Evolutionary conservation across 2,888 invertebrate genomes (phyloP).

Genomic region (Calameuta pallipes): DNA sequence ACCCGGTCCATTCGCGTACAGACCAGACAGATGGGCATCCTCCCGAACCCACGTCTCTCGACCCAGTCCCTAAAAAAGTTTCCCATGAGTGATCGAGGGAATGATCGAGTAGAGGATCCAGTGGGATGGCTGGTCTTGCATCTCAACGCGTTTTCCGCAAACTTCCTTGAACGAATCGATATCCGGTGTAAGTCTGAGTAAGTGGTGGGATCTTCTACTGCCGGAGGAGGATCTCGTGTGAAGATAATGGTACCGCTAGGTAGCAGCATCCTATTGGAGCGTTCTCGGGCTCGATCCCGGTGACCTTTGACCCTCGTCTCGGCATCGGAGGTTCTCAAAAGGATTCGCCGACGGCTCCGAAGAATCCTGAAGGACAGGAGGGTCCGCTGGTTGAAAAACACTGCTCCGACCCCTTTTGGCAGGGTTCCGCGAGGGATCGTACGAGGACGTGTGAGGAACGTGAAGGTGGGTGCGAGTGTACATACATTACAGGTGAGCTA

Average conservation of each 20-base stretch:
- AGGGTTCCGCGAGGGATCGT: conserved; percentile 35
- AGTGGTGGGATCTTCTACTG: background rate
- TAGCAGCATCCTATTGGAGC: background rate
- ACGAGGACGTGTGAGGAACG: conserved; percentile 34
- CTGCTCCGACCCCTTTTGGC: conserved; percentile 29
- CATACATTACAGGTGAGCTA: conserved; percentile 53
- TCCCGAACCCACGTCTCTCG: background rate
- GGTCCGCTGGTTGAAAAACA: conserved; percentile 38
- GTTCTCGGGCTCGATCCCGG: background rate
- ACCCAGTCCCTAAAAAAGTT: background rate
- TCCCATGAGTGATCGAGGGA: background rate
- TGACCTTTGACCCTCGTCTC: conserved; percentile 12
- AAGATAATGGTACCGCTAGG: background rate
- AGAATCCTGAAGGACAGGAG: background rate
- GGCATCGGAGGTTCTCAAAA: conserved; percentile 2
- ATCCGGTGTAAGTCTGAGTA: background rate
- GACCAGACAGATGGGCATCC: background rate
- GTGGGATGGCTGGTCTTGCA: background rate
- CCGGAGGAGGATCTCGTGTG: background rate
- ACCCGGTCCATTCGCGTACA: background rate
- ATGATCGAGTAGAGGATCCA: background rate
- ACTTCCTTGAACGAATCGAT: background rate
- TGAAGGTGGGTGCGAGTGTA: background rate
- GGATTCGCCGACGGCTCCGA: background rate
- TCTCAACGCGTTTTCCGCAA: background rate